Evolutionary conservation across 2,113 vertebrate genomes (phyloP), one percentile per base, ranked within the genome.

Genomic region (Psittacara wagleri): DNA sequence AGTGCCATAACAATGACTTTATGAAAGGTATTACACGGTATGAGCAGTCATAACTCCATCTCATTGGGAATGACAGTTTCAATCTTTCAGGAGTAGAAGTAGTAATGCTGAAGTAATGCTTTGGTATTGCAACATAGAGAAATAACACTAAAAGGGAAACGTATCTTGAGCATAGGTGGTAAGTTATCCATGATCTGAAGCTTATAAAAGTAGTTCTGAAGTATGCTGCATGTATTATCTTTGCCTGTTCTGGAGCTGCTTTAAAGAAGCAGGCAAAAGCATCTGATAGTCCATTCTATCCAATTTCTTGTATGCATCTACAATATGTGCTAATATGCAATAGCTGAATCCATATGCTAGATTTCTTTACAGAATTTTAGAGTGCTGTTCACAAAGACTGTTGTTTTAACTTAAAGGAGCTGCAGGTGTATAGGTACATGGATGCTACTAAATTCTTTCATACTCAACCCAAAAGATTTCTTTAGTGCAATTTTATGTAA

Each of bases 351-450:
- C 29, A 13, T 17, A 16, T 16, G 7, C 3, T 44, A 14, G 11
- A 46, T 77, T 57, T 86, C 37, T 39, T 28, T 43, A 39, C 16
- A 15, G 46, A 81, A 29, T 70, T 84, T 77, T 54, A 75, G 6
- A 29, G 7, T 29, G 4, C 5, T 27, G 6, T 78, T 68, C 25
- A 61, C 28, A 51, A 66, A 62, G 15, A 14, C 6, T 17, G 3
- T 15, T 54, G 1, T 31, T 91, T 54, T 31, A 24, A 33, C 28
- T 67, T 72, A 17, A 59, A 55, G 7, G 31, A 81, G 5, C 4
- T 8, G 0, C 2, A 68, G 17, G 9, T 11, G 2, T 48, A 6
- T 29, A n/a, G 54, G 16, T 27, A 29, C 5, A 24, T 0, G 6
- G 11, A 31, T 20, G 12, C 3, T 27, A 72, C n/a, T 70, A 44